Evolutionary conservation across 2,888 invertebrate genomes (phyloP).

Genomic region (Formica aserva): DNA sequence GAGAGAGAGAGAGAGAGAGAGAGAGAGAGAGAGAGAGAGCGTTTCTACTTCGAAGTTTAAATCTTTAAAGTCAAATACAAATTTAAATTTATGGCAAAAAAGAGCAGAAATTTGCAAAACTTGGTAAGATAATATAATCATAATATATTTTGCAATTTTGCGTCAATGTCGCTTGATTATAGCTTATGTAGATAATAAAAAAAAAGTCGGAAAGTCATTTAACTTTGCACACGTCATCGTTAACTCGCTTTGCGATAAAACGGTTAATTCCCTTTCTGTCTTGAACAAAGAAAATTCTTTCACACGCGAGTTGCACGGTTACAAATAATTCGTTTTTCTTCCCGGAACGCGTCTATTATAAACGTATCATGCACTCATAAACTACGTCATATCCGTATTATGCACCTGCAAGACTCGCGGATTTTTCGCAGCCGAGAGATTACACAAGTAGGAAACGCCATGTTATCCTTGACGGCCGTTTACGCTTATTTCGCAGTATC

Average conservation of each 20-base stretch:
- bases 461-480: constrained; percentile 31
- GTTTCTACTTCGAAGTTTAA: background rate
- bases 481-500: constrained; percentile 34
- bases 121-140: background rate
- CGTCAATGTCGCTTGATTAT: constrained; percentile 12
- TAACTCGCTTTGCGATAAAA: background rate
- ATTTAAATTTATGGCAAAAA: background rate
- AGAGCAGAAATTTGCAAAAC: background rate
- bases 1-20: no score
- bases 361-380: constrained; percentile 3
- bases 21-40: no score
- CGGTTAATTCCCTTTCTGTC: background rate
- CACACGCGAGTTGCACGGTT: background rate
- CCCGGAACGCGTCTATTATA: constrained; percentile 6
- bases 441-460: constrained; percentile 34
- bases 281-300: constrained; percentile 31
- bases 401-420: background rate
- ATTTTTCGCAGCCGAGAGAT: constrained; percentile 6
- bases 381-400: background rate
- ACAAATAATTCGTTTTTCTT: constrained; percentile 34
- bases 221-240: background rate
- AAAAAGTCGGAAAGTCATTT: constrained; percentile 8
- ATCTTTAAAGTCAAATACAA: background rate
- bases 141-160: background rate
- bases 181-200: background rate